Conservation (phyloP, 1,140 invertebrate genomes). For the Ephestia elutella region DNA sequence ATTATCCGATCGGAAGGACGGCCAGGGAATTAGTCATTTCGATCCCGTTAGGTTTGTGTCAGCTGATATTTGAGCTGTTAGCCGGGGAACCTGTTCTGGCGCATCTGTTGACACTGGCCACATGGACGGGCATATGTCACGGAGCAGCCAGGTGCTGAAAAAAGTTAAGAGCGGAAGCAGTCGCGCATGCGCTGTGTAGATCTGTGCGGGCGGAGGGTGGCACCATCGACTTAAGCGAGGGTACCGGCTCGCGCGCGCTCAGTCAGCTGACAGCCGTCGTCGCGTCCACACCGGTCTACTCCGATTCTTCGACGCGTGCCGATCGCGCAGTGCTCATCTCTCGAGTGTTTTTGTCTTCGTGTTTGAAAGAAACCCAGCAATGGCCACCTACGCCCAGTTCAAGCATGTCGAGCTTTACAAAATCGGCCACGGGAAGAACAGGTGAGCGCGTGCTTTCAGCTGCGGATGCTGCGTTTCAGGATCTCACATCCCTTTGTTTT, state of each 20-base stretch:
- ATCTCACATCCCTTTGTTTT: slow-evolving; percentile 26
- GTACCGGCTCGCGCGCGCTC: slow-evolving; percentile 57
- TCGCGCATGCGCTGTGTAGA: slow-evolving; percentile 55
- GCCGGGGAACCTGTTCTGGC: slow-evolving; percentile 31
- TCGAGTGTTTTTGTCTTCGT: slow-evolving; percentile 48
- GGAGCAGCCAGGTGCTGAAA: slow-evolving; percentile 35
- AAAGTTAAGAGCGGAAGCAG: slow-evolving; percentile 53
- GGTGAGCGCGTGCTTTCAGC: slow-evolving; percentile 58
- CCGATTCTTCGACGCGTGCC: slow-evolving; percentile 24
- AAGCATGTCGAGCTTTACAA: slow-evolving; percentile 83
- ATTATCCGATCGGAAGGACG: neutral
- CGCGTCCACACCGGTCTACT: slow-evolving; percentile 30
- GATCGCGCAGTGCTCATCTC: slow-evolving; percentile 50
- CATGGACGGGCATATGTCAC: slow-evolving; percentile 45
- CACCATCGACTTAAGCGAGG: slow-evolving; percentile 67
- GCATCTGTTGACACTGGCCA: slow-evolving; percentile 45
- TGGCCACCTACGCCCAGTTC: slow-evolving; percentile 81
- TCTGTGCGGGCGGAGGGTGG: slow-evolving; percentile 67
- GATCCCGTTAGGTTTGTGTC: neutral
- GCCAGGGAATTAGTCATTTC: neutral
- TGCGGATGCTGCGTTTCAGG: slow-evolving; percentile 35
- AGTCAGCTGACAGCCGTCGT: slow-evolving; percentile 64
- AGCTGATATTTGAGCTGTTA: slow-evolving; percentile 25
- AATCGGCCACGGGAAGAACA: slow-evolving; percentile 81
- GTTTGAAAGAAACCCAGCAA: slow-evolving; percentile 48